phyloP scores from a whole-genome alignment of 2,113 vertebrate genomes.

The Cyprinodon brontotheroides region DNA sequence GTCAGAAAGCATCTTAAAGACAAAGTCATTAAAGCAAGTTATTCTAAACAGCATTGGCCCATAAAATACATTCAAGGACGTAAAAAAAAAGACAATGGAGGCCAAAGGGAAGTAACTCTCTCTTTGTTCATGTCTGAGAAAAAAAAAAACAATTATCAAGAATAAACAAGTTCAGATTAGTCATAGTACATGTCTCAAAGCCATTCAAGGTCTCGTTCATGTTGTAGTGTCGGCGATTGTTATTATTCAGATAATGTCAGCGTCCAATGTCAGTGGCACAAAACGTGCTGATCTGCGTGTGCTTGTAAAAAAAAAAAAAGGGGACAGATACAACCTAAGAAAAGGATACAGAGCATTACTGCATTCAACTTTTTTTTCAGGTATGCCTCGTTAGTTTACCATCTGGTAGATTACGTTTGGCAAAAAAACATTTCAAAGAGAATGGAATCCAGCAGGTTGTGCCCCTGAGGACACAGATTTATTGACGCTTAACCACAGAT shows the following conservation, averaged over 20 bases:
- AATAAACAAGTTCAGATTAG: neutral
- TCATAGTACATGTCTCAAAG: neutral
- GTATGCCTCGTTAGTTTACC: neutral
- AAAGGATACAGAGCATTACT: neutral
- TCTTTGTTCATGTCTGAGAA: conserved; percentile 20
- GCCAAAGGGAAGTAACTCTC: neutral
- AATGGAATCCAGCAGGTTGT: neutral
- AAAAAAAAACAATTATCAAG: neutral
- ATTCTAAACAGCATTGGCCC: neutral
- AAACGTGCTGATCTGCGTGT: neutral
- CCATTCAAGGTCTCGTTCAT: neutral
- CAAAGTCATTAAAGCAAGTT: conserved; percentile 1
- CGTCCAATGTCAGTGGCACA: neutral
- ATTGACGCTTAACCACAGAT: conserved; percentile 1
- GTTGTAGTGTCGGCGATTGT: neutral
- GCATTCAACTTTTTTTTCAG: neutral
- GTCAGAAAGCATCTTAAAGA: conserved; percentile 3
- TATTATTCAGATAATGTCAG: neutral
- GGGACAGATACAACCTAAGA: neutral
- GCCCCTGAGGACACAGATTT: neutral
- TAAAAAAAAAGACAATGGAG: neutral
- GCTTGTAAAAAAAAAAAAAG: neutral
- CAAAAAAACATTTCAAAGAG: neutral
- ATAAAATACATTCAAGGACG: neutral
- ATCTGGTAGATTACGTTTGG: neutral